Conservation (phyloP, 2,113 vertebrate genomes). For the Galemys pyrenaicus region DNA sequence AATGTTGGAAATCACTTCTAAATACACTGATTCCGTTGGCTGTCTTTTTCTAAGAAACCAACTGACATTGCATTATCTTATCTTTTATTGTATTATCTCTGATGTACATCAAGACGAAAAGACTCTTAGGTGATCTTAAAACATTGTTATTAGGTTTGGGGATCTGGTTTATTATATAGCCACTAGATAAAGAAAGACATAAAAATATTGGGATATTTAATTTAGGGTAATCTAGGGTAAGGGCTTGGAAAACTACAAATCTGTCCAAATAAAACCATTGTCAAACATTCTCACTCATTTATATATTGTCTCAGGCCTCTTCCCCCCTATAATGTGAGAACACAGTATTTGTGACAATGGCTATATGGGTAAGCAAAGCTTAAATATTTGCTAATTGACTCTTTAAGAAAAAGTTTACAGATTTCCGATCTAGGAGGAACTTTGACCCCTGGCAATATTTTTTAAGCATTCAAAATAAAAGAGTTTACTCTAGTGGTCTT, state of each 20-base stretch:
- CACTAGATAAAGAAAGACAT: background rate
- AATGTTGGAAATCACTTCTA: background rate
- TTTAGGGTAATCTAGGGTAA: background rate
- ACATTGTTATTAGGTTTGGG: background rate
- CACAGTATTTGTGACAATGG: background rate
- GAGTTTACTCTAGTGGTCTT: background rate
- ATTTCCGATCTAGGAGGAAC: background rate
- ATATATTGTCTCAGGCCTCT: background rate
- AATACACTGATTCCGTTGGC: background rate
- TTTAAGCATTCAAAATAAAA: background rate
- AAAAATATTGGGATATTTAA: background rate
- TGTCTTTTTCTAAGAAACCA: background rate
- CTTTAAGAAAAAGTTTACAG: background rate
- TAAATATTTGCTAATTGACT: background rate
- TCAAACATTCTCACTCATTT: background rate
- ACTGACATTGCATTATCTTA: background rate
- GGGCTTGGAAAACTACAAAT: background rate
- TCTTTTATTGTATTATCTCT: background rate
- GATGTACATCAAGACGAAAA: background rate
- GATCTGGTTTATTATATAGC: background rate
- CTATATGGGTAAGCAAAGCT: background rate
- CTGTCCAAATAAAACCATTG: background rate
- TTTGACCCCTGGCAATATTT: background rate
- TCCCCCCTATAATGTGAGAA: background rate
- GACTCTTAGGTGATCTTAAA: background rate